Base-by-base conservation (phyloP, 2,888 invertebrate genomes). In the Zygogramma bicolorata region DNA sequence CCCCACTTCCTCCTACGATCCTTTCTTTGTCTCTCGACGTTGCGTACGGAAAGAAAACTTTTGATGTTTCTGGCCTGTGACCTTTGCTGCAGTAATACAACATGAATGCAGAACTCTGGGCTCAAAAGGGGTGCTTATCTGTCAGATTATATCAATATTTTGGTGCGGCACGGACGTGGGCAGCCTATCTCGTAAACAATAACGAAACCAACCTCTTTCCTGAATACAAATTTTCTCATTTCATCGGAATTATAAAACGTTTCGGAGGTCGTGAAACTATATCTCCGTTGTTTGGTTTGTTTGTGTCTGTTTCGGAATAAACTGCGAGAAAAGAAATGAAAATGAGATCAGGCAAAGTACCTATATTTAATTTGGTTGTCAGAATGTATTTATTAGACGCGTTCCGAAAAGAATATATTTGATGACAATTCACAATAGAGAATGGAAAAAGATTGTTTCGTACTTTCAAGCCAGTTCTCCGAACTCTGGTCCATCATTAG, bases 181-280 rank as follows among this genome's bases (percentile, higher is more conserved):
- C 81, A 81, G 84, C 79, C 84, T 85, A 84, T 85, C 84, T 84
- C 74, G 31, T 76, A 79, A 77, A 82, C 82, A 84, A 84, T 83
- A 82, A 83, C 75, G 79, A 80, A 75, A 77, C 73, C 77, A 77
- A 73, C 77, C 72, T 79, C 77, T 77, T 81, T 80, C 80, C 81
- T 84, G 86, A 84, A 86, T 86, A 85, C 83, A 85, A 86, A 86
- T 84, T 84, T 82, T 81, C 84, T 84, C 84, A 85, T 85, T 86
- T 85, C 81, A 81, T 76, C 78, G 81, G 80, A 84, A 84, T 82
- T 77, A 78, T 77, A 77, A 80, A 77, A 76, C 63, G 40, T 63
- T 46, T 25, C 46, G 31, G 63, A 53, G 63, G 63, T 63, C 63
- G 31, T 63, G 29, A 40, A 63, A 63, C 63, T 63, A 49, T 46